Percentiles rank a stretch among this genome's conserved stretches.
Conservation (phyloP, 1,140 invertebrate genomes). For the Drosophila erecta region DNA sequence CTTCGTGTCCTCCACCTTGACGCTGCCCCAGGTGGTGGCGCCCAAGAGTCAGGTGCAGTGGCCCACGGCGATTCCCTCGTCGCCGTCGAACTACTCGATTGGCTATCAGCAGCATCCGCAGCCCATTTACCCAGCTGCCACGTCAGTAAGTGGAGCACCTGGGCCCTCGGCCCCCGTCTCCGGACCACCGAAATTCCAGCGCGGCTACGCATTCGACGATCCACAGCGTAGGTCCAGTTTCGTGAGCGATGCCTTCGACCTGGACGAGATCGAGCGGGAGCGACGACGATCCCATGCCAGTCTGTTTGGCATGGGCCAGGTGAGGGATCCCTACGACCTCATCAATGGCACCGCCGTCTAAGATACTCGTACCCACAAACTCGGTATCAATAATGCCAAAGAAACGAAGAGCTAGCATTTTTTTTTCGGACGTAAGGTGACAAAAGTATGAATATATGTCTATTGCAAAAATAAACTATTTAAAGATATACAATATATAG, state of each 20-base stretch:
- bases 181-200: conserved; percentile 66
- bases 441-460: conserved; percentile 4
- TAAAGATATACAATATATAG: conserved; percentile 7
- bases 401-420: background rate
- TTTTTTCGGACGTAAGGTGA: conserved; percentile 10
- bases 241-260: conserved; percentile 69
- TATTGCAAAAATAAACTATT: conserved; percentile 2
- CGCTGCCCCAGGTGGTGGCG: conserved; percentile 38
- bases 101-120: conserved; percentile 46
- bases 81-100: conserved; percentile 69
- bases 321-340: conserved; percentile 67
- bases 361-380: background rate
- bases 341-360: conserved; percentile 80
- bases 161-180: background rate
- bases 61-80: conserved; percentile 80
- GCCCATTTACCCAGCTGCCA: conserved; percentile 24
- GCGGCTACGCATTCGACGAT: conserved; percentile 78
- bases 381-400: background rate
- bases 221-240: conserved; percentile 64
- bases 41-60: conserved; percentile 63
- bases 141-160: background rate
- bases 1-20: conserved; percentile 62
- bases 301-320: conserved; percentile 56
- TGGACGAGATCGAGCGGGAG: conserved; percentile 81
- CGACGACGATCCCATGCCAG: conserved; percentile 80